These are phyloP conservation scores for Mandrillus leucophaeus DNA, from an alignment of 2,113 vertebrate species.

Conservation along the genomic window DNA sequence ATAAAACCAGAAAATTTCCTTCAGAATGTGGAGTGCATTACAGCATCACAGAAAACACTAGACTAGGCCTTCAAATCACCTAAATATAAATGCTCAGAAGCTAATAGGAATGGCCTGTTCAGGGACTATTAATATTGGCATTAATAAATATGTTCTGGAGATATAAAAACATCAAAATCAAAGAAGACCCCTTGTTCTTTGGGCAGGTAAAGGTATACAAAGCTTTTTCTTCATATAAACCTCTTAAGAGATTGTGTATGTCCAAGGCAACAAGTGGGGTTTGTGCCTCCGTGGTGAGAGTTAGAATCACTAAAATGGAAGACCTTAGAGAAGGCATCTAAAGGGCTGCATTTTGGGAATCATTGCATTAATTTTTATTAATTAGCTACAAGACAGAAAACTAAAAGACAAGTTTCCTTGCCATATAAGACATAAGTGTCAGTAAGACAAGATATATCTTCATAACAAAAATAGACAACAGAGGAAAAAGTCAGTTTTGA, in stretches of 20 bases:
- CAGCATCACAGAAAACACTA: not conserved
- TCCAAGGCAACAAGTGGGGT: not conserved
- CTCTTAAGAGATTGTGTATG: not conserved
- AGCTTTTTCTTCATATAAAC: not conserved
- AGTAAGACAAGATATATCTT: not conserved
- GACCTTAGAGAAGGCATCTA: not conserved
- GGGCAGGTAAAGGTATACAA: not conserved
- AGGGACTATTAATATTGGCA: not conserved
- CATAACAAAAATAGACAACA: not conserved
- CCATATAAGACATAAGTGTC: not conserved
- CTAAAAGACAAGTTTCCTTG: not conserved
- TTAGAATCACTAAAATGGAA: not conserved
- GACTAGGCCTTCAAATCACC: not conserved
- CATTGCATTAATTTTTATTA: not conserved
- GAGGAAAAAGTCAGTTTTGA: conserved; percentile 12
- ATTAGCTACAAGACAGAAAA: not conserved
- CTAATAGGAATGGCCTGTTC: not conserved
- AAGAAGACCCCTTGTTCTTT: not conserved
- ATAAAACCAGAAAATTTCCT: conserved; percentile 26
- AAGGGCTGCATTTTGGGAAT: not conserved
- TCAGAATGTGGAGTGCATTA: not conserved
- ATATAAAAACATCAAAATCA: conserved; percentile 2
- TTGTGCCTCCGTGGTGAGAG: not conserved
- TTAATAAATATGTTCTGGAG: not conserved
- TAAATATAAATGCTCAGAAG: not conserved